These are phyloP conservation scores for Drosophila longiperda DNA, from an alignment of 2,888 invertebrate species.

Conservation along the genomic window DNA sequence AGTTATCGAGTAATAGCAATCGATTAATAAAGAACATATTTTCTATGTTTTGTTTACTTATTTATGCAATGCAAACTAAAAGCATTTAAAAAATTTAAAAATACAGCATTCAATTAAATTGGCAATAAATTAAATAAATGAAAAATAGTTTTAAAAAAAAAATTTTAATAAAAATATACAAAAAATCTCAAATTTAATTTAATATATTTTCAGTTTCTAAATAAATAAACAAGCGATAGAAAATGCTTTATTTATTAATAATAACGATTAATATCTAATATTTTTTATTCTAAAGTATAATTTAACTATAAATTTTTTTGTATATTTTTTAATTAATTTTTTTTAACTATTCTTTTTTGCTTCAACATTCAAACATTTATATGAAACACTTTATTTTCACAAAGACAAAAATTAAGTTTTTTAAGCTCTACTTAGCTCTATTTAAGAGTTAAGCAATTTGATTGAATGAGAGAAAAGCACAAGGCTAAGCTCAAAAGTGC, in stretches of 20 bases:
- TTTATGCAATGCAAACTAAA: not conserved
- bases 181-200: not conserved
- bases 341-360: too few species aligned
- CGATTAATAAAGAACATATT: not conserved
- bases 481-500: constrained; percentile 12
- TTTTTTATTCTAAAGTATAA: too few species aligned
- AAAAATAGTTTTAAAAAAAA: not conserved
- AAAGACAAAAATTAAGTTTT: not conserved
- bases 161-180: not conserved
- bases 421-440: not conserved
- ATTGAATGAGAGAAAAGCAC: constrained; percentile 2
- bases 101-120: not conserved
- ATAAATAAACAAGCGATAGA: too few species aligned
- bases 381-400: not conserved
- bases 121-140: too few species aligned
- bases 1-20: not conserved
- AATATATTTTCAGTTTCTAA: too few species aligned
- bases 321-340: too few species aligned
- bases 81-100: not conserved
- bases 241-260: too few species aligned
- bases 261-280: too few species aligned
- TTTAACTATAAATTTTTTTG: too few species aligned
- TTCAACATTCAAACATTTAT: not conserved
- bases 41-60: not conserved
- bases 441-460: not conserved